Percentiles rank a stretch among this genome's conserved stretches.
These are phyloP conservation scores for Drosophila lacteicornis DNA, from an alignment of 1,140 invertebrate genomes.

Conservation along the genomic window DNA sequence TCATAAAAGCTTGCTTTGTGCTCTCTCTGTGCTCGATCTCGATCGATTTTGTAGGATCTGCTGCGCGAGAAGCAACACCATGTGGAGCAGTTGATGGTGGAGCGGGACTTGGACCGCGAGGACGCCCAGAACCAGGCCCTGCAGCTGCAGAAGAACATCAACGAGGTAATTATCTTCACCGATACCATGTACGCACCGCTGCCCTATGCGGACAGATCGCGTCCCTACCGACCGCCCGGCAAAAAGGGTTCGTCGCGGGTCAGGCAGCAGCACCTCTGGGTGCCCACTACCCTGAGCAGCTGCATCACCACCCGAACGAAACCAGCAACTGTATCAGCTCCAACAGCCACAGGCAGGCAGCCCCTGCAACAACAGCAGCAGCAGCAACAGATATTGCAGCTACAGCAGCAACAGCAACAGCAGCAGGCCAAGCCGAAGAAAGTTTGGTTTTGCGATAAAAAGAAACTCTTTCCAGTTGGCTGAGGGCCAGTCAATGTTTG, in stretches of 20 bases:
- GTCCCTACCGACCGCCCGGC: slow-evolving; percentile 58
- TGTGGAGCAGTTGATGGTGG: slow-evolving; percentile 94
- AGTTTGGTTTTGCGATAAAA: slow-evolving; percentile 85
- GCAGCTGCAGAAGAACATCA: slow-evolving; percentile 84
- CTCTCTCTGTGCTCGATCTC: slow-evolving; percentile 27
- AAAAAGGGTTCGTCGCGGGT: slow-evolving; percentile 36
- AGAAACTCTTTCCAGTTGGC: slow-evolving; percentile 83
- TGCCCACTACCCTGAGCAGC: slow-evolving; percentile 49
- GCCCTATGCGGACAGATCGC: slow-evolving; percentile 72
- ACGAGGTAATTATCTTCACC: slow-evolving; percentile 85
- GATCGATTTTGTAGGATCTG: slow-evolving; percentile 88
- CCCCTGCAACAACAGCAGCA: slow-evolving; percentile 44
- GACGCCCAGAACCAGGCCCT: slow-evolving; percentile 88
- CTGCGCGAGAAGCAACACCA: slow-evolving; percentile 97
- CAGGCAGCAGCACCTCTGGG: slow-evolving; percentile 33
- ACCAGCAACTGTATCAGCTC: slow-evolving; percentile 30
- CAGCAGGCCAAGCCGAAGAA: slow-evolving; percentile 70
- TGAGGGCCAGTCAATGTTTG: slow-evolving; percentile 60
- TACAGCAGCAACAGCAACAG: slow-evolving; percentile 31
- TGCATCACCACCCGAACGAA: slow-evolving; percentile 37
- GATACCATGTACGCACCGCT: slow-evolving; percentile 78
- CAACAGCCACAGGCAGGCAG: slow-evolving; percentile 35
- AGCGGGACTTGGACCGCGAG: slow-evolving; percentile 94
- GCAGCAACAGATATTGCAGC: slow-evolving; percentile 35
- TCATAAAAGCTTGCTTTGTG: slow-evolving; percentile 66